Conservation (phyloP, 2,888 invertebrate genomes). For the Mimachlamys varia region DNA sequence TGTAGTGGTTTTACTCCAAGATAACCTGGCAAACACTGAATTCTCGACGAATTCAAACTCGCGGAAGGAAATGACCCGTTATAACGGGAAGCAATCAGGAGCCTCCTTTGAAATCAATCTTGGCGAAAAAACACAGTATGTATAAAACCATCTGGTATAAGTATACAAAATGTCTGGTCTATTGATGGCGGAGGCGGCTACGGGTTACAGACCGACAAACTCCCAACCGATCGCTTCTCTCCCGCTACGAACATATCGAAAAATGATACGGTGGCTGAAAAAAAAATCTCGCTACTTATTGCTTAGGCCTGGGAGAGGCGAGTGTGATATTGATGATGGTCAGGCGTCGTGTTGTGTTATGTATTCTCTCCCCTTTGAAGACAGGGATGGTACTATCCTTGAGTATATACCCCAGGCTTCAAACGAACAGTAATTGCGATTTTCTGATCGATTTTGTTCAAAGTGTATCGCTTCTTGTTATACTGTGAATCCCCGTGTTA, state of each 20-base stretch:
- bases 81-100: background rate
- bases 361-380: background rate
- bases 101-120: slow-evolving; percentile 13
- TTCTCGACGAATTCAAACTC: background rate
- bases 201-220: background rate
- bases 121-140: background rate
- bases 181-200: background rate
- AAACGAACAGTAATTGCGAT: background rate
- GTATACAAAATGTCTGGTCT: background rate
- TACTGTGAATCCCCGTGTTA: background rate
- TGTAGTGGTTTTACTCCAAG: background rate
- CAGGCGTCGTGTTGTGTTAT: background rate
- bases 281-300: slow-evolving; percentile 21
- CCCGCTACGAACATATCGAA: slow-evolving; percentile 21
- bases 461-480: background rate
- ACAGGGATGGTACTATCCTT: background rate
- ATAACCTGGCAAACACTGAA: background rate
- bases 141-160: background rate
- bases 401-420: background rate
- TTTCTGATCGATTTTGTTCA: slow-evolving; percentile 10
- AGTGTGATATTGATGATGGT: background rate
- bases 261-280: slow-evolving; percentile 2
- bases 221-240: background rate
- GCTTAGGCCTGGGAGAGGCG: slow-evolving; percentile 5
- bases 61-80: background rate